phyloP scores from a whole-genome alignment of 2,113 vertebrate species.

The Hippolais icterina region DNA sequence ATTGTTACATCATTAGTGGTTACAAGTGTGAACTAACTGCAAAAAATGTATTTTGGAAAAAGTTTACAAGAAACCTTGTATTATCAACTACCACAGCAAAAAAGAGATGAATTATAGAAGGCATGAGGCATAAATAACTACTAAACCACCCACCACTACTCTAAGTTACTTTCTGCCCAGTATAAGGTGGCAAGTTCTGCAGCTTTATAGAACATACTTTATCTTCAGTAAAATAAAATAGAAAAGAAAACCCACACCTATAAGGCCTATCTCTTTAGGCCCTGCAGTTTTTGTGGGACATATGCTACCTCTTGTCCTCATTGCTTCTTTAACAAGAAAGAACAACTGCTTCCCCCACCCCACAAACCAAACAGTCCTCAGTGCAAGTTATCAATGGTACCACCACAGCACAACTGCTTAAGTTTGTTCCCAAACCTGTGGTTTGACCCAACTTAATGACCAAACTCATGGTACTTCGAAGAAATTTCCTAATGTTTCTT shows the following conservation, averaged over 20 bases:
- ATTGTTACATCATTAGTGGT: neutral
- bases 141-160: neutral
- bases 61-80: neutral
- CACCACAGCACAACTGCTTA: neutral
- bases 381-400: neutral
- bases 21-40: neutral
- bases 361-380: neutral
- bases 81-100: neutral
- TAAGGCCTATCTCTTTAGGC: neutral
- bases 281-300: neutral
- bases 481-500: neutral
- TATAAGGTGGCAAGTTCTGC: neutral
- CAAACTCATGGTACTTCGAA: neutral
- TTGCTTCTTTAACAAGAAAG: neutral
- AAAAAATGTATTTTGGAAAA: fast-evolving
- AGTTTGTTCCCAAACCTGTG: neutral
- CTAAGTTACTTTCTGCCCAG: neutral
- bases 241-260: neutral
- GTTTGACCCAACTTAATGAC: neutral
- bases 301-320: neutral
- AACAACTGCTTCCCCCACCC: neutral
- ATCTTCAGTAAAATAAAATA: neutral
- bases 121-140: neutral
- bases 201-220: neutral
- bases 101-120: neutral